A percentile compares a stretch with the other conserved stretches of the same genome.
These are phyloP conservation scores for Xanthostigma xanthostigma DNA, from an alignment of 2,888 invertebrate genomes.

Conservation along the genomic window DNA sequence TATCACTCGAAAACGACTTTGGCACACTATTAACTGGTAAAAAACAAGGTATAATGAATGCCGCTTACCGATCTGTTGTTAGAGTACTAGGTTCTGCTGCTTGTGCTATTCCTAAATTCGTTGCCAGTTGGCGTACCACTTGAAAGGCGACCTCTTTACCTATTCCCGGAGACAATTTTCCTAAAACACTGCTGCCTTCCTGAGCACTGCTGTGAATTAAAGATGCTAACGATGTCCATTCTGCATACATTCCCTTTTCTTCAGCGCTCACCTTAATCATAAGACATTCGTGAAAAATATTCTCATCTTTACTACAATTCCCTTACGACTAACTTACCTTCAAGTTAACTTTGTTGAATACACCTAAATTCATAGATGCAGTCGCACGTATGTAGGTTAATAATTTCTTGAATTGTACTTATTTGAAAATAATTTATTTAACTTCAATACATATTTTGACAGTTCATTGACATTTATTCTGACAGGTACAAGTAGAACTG, in stretches of 20 bases:
- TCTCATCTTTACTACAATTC: background rate
- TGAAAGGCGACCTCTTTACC: slow-evolving; percentile 70
- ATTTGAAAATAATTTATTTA: background rate
- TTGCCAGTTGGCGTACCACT: slow-evolving; percentile 62
- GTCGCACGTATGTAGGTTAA: slow-evolving; percentile 13
- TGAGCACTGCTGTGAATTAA: slow-evolving; percentile 47
- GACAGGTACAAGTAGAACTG: too few species aligned
- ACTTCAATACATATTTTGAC: too few species aligned
- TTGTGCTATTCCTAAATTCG: slow-evolving; percentile 55
- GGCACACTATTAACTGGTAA: background rate
- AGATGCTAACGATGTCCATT: slow-evolving; percentile 63
- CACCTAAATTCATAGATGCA: slow-evolving; percentile 62
- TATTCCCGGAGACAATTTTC: slow-evolving; percentile 54
- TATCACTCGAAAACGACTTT: too few species aligned
- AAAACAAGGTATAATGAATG: too few species aligned
- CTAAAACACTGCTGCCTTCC: slow-evolving; percentile 57
- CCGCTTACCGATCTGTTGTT: slow-evolving; percentile 46
- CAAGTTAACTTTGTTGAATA: slow-evolving; percentile 66
- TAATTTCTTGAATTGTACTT: background rate
- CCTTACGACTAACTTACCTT: slow-evolving; percentile 36
- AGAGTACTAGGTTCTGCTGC: slow-evolving; percentile 73
- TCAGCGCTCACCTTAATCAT: slow-evolving; percentile 37
- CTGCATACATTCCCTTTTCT: slow-evolving; percentile 65
- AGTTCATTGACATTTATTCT: too few species aligned
- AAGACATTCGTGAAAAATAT: background rate